Evolutionary conservation across 2,113 vertebrate species (phyloP), one percentile per base, ranked within the genome.

Genomic region (Tricholaema leucomelas): DNA sequence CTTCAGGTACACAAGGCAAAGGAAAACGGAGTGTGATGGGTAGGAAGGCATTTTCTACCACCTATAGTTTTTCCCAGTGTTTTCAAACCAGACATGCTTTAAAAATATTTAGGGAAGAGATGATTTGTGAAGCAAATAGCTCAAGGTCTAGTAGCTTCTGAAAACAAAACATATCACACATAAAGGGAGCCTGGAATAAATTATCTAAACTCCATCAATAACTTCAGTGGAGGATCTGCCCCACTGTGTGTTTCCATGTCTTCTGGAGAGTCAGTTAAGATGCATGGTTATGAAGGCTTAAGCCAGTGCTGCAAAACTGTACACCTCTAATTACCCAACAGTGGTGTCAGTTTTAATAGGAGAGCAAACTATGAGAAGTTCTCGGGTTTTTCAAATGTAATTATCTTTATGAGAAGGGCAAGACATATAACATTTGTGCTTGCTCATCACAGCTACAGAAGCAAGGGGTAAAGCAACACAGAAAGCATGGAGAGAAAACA

Each of bases 261-360:
- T 92, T 95, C 81, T 44, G 54, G 84, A 93, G 77, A 79, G 88
- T 86, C 82, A 65, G 90, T 96, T 61, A 78, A 93, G 46, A 55
- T 46, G 24, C 72, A 78, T 83, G 65, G 36, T 8, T 88, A 56
- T 64, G 81, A 95, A 96, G 97, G 85, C 82, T 97, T 97, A 96
- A 97, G 94, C 94, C 21, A 42, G 28, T 52, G 31, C 28, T 80
- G 36, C 52, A 79, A 83, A 76, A 73, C 7, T 42, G 15, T 52
- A n/a, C 55, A 24, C 64, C 31, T 21, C 23, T 85, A 35, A 84
- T 88, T 84, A 80, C 5, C 19, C 28, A 59, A 31, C 7, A 56
- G 25, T 66, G 28, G 25, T 54, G 48, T 85, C 69, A 17, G 17
- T 85, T 85, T 65, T 63, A 80, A 61, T 16, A 79, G n/a, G 19